Percentiles rank a stretch among this genome's conserved stretches.
phyloP scores from a whole-genome alignment of 2,888 invertebrate genomes.

The Polia nebulosa region DNA sequence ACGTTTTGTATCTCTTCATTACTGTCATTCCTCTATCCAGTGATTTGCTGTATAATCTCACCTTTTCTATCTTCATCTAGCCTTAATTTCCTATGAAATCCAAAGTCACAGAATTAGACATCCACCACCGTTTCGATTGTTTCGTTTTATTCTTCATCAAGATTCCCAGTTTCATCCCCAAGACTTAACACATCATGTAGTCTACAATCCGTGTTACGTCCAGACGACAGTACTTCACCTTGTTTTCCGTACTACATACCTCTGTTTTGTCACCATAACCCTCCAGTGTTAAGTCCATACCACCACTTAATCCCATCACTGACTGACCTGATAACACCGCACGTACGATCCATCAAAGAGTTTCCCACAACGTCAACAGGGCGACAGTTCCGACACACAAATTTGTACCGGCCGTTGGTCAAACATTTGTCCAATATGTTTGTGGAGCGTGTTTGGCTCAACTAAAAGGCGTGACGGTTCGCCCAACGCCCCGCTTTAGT shows the following conservation, averaged over 20 bases:
- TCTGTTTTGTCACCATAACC: slow-evolving; percentile 28
- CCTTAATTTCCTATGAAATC: not conserved
- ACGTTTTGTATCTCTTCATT: not conserved
- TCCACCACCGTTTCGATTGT: not conserved
- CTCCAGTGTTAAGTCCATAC: slow-evolving; percentile 25
- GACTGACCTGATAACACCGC: slow-evolving; percentile 40
- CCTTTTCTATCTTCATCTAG: too few species aligned
- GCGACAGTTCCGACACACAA: slow-evolving; percentile 83
- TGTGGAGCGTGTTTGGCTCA: slow-evolving; percentile 78
- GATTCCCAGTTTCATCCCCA: too few species aligned
- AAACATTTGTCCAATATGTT: slow-evolving; percentile 79
- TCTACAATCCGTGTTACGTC: not conserved
- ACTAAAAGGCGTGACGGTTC: slow-evolving; percentile 85
- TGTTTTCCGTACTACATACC: slow-evolving; percentile 29
- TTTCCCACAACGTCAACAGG: slow-evolving; percentile 70
- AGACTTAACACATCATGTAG: not conserved
- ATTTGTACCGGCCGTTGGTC: slow-evolving; percentile 77
- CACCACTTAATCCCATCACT: slow-evolving; percentile 42
- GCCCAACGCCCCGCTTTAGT: slow-evolving; percentile 79
- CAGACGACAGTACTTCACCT: not conserved
- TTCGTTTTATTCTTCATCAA: not conserved
- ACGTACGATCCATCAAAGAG: slow-evolving; percentile 63
- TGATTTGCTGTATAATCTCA: not conserved
- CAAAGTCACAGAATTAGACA: not conserved
- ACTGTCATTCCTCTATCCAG: not conserved